Conservation (phyloP, 1,140 invertebrate species). For the Camponotus vicinus region DNA sequence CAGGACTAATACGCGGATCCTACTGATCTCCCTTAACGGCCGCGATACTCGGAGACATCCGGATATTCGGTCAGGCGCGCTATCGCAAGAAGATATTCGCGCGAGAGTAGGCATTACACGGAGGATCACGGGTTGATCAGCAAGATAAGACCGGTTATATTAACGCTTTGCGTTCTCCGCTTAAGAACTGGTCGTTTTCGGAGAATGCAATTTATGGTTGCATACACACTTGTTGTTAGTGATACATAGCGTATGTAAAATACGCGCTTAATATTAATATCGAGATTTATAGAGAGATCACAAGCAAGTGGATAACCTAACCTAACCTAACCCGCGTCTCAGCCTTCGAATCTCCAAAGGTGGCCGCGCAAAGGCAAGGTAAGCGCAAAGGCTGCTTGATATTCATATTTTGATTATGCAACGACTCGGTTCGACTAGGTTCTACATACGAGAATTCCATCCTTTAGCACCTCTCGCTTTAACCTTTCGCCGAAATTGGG, state of each 20-base stretch:
- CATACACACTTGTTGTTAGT: not conserved
- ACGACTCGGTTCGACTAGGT: slow-evolving; percentile 29
- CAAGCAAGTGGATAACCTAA: not conserved
- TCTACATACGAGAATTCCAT: slow-evolving; percentile 36
- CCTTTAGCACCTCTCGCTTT: slow-evolving; percentile 39
- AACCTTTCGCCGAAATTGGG: slow-evolving; percentile 45
- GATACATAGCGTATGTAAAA: not conserved
- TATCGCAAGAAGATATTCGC: not conserved
- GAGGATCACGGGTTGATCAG: slow-evolving; percentile 3
- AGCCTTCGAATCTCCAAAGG: slow-evolving; percentile 9
- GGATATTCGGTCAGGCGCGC: not conserved
- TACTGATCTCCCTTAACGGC: slow-evolving; percentile 42
- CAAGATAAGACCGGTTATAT: slow-evolving; percentile 26
- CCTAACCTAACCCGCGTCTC: not conserved
- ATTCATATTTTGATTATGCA: slow-evolving; percentile 57
- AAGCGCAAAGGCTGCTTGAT: slow-evolving; percentile 15
- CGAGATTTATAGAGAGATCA: not conserved
- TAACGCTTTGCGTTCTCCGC: not conserved
- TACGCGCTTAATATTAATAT: not conserved
- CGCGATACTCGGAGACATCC: slow-evolving; percentile 24
- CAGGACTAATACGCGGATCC: slow-evolving; percentile 32
- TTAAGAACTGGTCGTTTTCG: not conserved
- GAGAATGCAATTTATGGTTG: not conserved
- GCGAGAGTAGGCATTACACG: slow-evolving; percentile 5
- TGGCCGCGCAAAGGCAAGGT: not conserved